Conservation (phyloP, 2,797 vertebrate species). For the Anomalospiza imberbis region DNA sequence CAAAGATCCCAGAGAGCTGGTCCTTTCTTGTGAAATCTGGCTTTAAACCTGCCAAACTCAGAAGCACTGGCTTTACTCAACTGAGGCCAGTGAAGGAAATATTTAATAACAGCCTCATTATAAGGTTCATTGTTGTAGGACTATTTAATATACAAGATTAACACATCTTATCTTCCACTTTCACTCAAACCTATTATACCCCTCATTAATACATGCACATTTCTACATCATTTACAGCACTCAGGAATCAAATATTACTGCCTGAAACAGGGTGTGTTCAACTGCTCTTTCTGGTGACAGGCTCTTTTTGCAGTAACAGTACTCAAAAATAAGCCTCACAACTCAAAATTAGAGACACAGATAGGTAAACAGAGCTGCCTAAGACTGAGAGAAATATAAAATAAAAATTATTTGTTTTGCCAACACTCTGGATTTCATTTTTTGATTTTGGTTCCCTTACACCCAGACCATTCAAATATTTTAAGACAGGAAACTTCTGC, state of each 20-base stretch:
- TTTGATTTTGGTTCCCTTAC: background rate
- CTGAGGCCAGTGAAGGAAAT: constrained; percentile 46
- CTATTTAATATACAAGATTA: constrained; percentile 72
- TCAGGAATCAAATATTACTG: constrained; percentile 13
- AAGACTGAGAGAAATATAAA: background rate
- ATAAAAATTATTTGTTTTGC: background rate
- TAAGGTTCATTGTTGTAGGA: constrained; percentile 59
- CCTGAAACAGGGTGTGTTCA: constrained; percentile 26
- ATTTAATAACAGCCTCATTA: constrained; percentile 64
- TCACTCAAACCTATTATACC: constrained; percentile 60
- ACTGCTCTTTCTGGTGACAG: background rate
- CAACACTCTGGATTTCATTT: background rate
- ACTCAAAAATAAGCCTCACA: background rate
- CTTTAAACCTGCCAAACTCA: constrained; percentile 30
- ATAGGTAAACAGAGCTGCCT: background rate
- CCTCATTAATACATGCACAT: constrained; percentile 61
- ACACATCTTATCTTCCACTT: constrained; percentile 67
- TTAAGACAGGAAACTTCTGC: background rate
- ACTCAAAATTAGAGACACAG: background rate
- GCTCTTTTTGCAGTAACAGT: background rate
- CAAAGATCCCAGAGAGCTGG: background rate
- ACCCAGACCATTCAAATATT: background rate
- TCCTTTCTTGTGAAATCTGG: background rate
- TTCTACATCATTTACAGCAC: constrained; percentile 56
- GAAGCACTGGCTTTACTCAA: constrained; percentile 38